Base-by-base conservation (phyloP, 2,113 vertebrate species). In the Chaetorhynchus papuensis region DNA sequence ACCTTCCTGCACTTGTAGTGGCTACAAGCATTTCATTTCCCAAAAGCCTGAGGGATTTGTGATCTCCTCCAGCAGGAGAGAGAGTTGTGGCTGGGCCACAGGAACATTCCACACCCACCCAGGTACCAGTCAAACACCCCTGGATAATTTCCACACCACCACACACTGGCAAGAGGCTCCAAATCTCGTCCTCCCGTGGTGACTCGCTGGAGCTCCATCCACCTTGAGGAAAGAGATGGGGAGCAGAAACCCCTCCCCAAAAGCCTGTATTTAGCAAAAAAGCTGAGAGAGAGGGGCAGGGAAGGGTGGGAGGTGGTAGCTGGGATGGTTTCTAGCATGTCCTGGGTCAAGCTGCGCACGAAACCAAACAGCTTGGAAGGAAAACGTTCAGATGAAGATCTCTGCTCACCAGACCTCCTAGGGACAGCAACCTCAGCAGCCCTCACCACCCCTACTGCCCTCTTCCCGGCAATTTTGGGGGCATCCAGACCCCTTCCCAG, bases 401-500 rank as follows among this genome's bases (percentile, higher is more conserved):
- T 78, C 28, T 49, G 56, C 56, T 82, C 6, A 5, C n/a, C 60
- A 75, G 27, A 69, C 8, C 8, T 82, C 64, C 60, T 8, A 9
- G 20, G 45, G 27, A 76, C 13, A 60, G 41, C n/a, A 52, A 30
- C 16, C 39, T 44, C 44, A 50, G 61, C 0, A 80, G 53, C 23
- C 18, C 57, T 19, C 13, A 14, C 24, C 7, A 3, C n/a, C 6
- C 50, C 33, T 83, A 12, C 37, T 60, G 56, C 26, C 56, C 15
- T 54, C 49, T 42, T 49, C 1, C 10, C 56, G 44, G 15, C 0
- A 0, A 2, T 31, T 28, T 30, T 41, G 11, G 3, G 11, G 11
- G 15, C 6, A 39, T 27, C 6, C 0, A 0, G 23, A 8, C 5
- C 4, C 6, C 19, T 75, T 76, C 37, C 41, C n/a, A 37, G 39